Evolutionary conservation across 2,888 invertebrate genomes (phyloP).

Genomic region (Ommatoiulus sabulosus): DNA sequence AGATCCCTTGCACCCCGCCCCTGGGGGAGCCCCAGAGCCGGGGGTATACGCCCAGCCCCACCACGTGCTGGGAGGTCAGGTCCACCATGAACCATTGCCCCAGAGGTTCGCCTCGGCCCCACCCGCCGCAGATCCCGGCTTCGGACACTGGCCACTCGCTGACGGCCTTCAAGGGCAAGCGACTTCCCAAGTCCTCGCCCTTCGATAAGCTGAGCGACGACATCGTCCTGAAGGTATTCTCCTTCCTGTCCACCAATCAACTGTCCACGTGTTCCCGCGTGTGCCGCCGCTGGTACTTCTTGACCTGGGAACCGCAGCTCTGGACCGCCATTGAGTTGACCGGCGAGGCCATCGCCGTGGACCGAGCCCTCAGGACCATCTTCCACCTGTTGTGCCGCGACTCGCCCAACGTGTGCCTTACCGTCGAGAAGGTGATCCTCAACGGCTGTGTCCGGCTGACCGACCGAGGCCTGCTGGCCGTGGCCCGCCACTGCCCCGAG

Average conservation of each 20-base stretch:
- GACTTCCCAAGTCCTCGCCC: conserved; percentile 61
- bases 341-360: conserved; percentile 74
- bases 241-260: conserved; percentile 78
- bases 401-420: conserved; percentile 76
- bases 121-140: conserved; percentile 59
- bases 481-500: conserved; percentile 84
- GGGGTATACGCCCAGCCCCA: conserved; percentile 59
- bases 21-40: conserved; percentile 51
- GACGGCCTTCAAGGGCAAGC: conserved; percentile 65
- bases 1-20: conserved; percentile 62
- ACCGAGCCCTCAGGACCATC: conserved; percentile 73
- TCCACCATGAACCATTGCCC: conserved; percentile 58
- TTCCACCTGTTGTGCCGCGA: conserved; percentile 76
- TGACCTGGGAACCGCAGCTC: conserved; percentile 82
- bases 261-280: conserved; percentile 81
- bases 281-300: conserved; percentile 79
- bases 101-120: conserved; percentile 57
- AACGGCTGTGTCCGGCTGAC: conserved; percentile 79
- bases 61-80: conserved; percentile 57
- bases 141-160: conserved; percentile 65
- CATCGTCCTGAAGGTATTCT: conserved; percentile 77
- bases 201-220: conserved; percentile 78
- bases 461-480: conserved; percentile 80
- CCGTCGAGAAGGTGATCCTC: conserved; percentile 76
- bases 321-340: conserved; percentile 79